Evolutionary conservation across 2,888 invertebrate species (phyloP).

Genomic region (Andrena trimmerana): DNA sequence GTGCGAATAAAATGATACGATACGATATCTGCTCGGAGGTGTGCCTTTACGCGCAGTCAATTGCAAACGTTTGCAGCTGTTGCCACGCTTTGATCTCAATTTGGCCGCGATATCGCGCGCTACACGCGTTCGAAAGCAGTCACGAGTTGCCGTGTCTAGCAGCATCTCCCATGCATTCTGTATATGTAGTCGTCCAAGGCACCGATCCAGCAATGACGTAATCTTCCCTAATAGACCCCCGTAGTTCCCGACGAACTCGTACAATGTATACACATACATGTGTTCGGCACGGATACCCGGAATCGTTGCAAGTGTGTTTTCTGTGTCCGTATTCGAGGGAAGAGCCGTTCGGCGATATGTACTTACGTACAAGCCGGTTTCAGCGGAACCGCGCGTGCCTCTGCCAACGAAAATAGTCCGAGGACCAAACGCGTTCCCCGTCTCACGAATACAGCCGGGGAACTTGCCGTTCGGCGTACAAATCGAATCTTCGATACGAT

Average conservation of each 20-base stretch:
- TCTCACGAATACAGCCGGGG: not conserved
- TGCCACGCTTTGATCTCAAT: not conserved
- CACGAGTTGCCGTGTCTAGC: not conserved
- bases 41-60: not conserved
- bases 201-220: slow-evolving; percentile 65
- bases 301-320: slow-evolving; percentile 5
- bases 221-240: slow-evolving; percentile 61
- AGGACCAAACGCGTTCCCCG: not conserved
- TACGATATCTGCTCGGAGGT: not conserved
- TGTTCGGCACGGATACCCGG: slow-evolving; percentile 16
- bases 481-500: slow-evolving; percentile 16
- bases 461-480: slow-evolving; percentile 2
- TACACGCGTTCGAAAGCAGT: not conserved
- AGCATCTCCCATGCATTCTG: slow-evolving; percentile 5
- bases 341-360: slow-evolving; percentile 20
- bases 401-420: slow-evolving; percentile 60
- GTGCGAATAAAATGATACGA: not conserved
- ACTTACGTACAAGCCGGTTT: slow-evolving; percentile 53
- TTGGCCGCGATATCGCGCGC: not conserved
- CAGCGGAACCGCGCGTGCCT: slow-evolving; percentile 20
- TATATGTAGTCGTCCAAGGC: slow-evolving; percentile 36
- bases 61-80: not conserved
- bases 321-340: slow-evolving; percentile 18
- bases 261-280: slow-evolving; percentile 11
- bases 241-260: slow-evolving; percentile 48